Evolutionary conservation across 2,888 invertebrate species (phyloP), one percentile per base, ranked within the genome.

Genomic region (Baccha elongata): DNA sequence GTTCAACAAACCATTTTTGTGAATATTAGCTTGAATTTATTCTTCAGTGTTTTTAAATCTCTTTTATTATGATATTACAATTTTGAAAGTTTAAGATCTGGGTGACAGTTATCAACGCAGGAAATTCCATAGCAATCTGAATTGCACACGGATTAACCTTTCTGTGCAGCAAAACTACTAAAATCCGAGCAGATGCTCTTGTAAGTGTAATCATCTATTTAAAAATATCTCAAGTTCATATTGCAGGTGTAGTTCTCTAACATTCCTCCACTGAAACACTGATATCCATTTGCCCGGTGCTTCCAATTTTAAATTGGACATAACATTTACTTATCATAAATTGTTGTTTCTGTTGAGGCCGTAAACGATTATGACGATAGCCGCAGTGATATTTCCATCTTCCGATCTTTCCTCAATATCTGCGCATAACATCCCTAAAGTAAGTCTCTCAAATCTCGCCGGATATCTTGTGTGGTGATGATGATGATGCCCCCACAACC

Each of bases 271-370:
- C 10, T 10, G 65, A 52, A 60, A 67, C 64, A 65, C 40, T 55
- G 68, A 76, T 76, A 76, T 64, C 58, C 73, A 50, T 58, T 74
- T 79, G 68, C 62, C 52, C 37, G 72, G 79, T 73, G 84, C 84
- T 79, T 79, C 84, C 79, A 84, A 73, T 84, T 84, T 84, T 55
- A 79, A 84, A 78, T 79, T 84, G 84, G 79, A 84, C 79, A 84
- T 79, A 84, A 84, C 84, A 84, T 84, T 84, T 84, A 84, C 74
- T 84, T 84, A 84, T 84, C 84, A 84, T 84, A 78, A 84, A 84
- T 84, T 84, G 69, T 79, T 79, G 79, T 84, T 79, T 48, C 65
- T 74, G 79, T 62, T 83, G 83, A 67, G 67, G 69, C 69, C 53
- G 71, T 84, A 79, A 79, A 84, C 73, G 84, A 69, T 37, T 68